Evolutionary conservation across 2,113 vertebrate genomes (phyloP).

Genomic region (Balaeniceps rex): DNA sequence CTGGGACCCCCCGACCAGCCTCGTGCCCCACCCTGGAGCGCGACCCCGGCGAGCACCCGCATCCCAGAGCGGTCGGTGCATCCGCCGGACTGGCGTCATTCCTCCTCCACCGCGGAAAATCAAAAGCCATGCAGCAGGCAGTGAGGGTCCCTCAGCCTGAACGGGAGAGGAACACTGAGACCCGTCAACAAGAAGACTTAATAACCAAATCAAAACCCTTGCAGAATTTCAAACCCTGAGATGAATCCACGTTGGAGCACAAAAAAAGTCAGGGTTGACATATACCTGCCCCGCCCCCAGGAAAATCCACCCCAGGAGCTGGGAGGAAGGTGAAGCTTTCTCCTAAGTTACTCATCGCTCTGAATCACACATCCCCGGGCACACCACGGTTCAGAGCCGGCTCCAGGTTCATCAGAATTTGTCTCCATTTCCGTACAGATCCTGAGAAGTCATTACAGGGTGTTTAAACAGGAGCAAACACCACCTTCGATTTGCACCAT

Average conservation of each 20-base stretch:
- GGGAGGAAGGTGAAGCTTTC: neutral
- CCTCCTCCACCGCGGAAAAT: neutral
- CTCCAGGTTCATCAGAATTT: neutral
- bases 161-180: fast-evolving
- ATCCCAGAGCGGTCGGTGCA: neutral
- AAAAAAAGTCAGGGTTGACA: neutral
- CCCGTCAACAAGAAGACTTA: fast-evolving
- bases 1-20: neutral
- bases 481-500: neutral
- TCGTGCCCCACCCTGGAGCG: neutral
- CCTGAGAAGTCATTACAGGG: neutral
- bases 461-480: neutral
- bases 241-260: neutral
- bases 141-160: neutral
- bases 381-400: neutral
- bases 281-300: neutral
- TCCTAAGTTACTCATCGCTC: neutral
- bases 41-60: fast-evolving
- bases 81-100: fast-evolving
- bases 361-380: neutral
- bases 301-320: neutral
- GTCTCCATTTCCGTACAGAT: fast-evolving
- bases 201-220: neutral
- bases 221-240: neutral
- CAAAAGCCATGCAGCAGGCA: neutral